Conservation (phyloP, 2,797 vertebrate species). For the Petrocephalus schoutedeni region DNA sequence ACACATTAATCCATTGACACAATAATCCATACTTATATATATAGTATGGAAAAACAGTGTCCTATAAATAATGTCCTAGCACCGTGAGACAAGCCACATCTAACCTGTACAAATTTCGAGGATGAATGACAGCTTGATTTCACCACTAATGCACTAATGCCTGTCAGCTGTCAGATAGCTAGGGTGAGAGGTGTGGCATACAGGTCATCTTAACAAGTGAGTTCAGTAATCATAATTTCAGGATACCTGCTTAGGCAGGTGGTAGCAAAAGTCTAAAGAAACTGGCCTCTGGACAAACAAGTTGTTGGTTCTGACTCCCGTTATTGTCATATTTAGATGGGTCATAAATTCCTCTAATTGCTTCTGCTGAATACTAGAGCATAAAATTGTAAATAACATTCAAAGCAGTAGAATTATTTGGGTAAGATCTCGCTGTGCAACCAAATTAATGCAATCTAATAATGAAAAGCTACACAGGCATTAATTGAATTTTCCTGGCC, state of each 20-base stretch:
- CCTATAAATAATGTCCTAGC: neutral
- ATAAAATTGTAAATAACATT: conserved; percentile 9
- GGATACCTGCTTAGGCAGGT: neutral
- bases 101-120: neutral
- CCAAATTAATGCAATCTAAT: conserved; percentile 9
- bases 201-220: neutral
- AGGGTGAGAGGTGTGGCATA: neutral
- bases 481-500: conserved; percentile 4
- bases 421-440: neutral
- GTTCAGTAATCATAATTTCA: neutral
- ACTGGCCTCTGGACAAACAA: neutral
- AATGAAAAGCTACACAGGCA: conserved; percentile 6
- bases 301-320: neutral
- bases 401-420: neutral
- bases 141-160: neutral
- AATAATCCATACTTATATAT: neutral
- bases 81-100: neutral
- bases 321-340: neutral
- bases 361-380: neutral
- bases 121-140: neutral
- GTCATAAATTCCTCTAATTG: neutral
- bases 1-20: neutral
- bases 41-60: neutral
- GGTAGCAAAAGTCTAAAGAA: neutral
- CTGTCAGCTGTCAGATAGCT: neutral